Evolutionary conservation across 2,888 invertebrate species (phyloP).

Genomic region (Trichopria drosophilae): DNA sequence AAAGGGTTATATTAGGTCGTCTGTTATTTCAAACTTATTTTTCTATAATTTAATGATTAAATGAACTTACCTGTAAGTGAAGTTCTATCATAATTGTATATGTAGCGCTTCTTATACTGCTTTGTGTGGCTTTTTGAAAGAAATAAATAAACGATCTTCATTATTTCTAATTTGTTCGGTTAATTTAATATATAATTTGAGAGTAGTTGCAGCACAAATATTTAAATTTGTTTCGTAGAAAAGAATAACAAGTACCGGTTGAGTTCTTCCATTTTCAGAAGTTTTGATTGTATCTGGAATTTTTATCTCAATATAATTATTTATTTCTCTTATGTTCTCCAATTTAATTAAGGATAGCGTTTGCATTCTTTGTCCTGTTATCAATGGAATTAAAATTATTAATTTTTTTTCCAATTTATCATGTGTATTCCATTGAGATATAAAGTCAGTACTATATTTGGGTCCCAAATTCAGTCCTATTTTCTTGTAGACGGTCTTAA

Average conservation of each 20-base stretch:
- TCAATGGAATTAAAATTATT: conserved; percentile 27
- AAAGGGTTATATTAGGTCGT: too few species aligned
- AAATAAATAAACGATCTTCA: background rate
- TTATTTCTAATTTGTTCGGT: background rate
- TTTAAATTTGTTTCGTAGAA: background rate
- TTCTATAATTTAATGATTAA: too few species aligned
- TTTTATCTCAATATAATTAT: conserved; percentile 20
- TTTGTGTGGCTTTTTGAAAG: background rate
- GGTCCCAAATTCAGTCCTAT: conserved; percentile 36
- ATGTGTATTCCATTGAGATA: too few species aligned
- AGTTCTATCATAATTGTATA: too few species aligned
- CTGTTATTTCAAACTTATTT: too few species aligned
- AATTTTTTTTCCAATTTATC: conserved; percentile 23
- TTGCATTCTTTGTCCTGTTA: conserved; percentile 31
- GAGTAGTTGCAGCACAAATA: conserved; percentile 1
- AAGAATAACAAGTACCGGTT: background rate
- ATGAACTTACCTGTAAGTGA: too few species aligned
- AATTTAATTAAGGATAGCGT: conserved; percentile 25
- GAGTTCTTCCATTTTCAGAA: background rate
- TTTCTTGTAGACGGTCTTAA: conserved; percentile 30
- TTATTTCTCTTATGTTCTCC: conserved; percentile 17
- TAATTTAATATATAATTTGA: background rate
- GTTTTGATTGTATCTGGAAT: conserved; percentile 8
- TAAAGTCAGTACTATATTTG: conserved; percentile 31
- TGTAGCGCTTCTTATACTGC: too few species aligned